A percentile compares a stretch with the other conserved stretches of the same genome.
Evolutionary conservation across 35 echinoderm and acorn worm species (phyloP).

Genomic region (Acanthaster planci): DNA sequence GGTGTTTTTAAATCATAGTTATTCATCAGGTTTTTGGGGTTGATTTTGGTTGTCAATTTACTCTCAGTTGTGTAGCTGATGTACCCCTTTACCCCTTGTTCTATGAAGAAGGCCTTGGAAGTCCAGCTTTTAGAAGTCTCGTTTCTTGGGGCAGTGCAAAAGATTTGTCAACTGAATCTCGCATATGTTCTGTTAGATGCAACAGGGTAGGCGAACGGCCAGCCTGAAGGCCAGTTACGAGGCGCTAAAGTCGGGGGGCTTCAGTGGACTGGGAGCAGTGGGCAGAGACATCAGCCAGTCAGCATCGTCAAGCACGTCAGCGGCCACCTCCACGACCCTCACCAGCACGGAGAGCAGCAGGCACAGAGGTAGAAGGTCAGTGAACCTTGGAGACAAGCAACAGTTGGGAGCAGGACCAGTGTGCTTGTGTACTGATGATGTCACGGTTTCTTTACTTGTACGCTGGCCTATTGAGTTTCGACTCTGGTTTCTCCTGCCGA

Average conservation of each 20-base stretch:
- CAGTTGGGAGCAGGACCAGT: no score
- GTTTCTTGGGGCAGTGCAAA: no score
- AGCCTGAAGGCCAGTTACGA: constrained; percentile 95
- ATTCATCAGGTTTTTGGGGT: background rate
- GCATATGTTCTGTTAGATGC: constrained; percentile 66
- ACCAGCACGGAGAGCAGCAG: constrained; percentile 26
- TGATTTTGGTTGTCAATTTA: background rate
- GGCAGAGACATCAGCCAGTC: constrained; percentile 63
- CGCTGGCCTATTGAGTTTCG: no score
- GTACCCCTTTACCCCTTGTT: background rate
- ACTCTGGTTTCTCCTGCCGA: no score
- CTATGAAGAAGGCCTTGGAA: background rate
- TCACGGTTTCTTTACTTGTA: no score
- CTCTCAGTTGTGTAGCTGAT: background rate
- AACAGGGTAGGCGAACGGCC: constrained; percentile 94
- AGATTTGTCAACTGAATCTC: background rate
- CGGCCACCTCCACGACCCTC: constrained; percentile 43
- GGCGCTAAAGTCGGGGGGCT: constrained; percentile 82
- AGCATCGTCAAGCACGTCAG: constrained; percentile 31
- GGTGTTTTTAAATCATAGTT: background rate
- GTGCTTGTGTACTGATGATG: no score
- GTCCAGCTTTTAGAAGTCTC: no score
- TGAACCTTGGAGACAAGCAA: background rate
- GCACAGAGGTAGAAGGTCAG: constrained; percentile 16
- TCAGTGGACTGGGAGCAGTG: constrained; percentile 58